These are phyloP conservation scores for Cephus nigrinus DNA, from an alignment of 2,888 invertebrate genomes.

Conservation along the genomic window DNA sequence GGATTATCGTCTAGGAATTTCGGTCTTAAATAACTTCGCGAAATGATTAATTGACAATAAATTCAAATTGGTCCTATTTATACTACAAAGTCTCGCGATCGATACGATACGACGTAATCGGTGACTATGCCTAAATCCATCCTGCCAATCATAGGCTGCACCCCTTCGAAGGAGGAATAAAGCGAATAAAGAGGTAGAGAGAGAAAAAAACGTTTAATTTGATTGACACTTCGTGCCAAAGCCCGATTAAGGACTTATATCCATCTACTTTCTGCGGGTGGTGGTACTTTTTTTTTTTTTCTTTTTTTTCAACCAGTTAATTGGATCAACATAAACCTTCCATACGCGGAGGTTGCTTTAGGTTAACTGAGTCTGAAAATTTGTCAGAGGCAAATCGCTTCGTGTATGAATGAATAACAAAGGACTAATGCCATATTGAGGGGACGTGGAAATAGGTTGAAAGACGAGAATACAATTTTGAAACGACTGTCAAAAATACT, in stretches of 20 bases:
- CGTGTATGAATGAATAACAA: background rate
- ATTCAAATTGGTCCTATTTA: background rate
- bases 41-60: background rate
- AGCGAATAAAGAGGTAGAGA: background rate
- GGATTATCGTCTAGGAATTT: background rate
- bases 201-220: slow-evolving; percentile 1
- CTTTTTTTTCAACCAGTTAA: background rate
- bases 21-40: background rate
- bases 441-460: background rate
- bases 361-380: background rate
- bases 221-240: slow-evolving; percentile 1
- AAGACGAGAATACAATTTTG: background rate
- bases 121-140: background rate
- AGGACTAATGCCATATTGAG: background rate
- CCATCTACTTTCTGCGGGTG: background rate
- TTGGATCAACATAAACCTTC: background rate
- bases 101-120: background rate
- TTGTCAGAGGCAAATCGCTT: background rate
- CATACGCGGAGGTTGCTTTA: background rate
- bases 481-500: background rate
- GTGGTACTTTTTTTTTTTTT: background rate
- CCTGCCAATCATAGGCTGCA: background rate
- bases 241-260: background rate
- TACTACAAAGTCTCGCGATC: background rate
- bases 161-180: background rate